These are phyloP conservation scores for Laupala kohalensis DNA, from an alignment of 1,140 invertebrate genomes.

Conservation along the genomic window DNA sequence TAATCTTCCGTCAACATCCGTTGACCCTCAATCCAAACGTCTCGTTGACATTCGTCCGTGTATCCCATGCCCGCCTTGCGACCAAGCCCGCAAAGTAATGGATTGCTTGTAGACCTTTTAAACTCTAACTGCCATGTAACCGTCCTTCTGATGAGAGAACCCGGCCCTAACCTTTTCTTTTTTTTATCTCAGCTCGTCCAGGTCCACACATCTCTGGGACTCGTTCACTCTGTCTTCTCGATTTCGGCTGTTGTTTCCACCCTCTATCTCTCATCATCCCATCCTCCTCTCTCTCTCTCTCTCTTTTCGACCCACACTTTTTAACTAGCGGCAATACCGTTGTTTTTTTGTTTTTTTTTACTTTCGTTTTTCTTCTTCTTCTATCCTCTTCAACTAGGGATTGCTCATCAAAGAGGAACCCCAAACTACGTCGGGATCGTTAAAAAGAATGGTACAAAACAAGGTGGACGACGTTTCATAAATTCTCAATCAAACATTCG, in stretches of 20 bases:
- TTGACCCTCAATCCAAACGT: too few species aligned
- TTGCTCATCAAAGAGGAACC: slow-evolving; percentile 1
- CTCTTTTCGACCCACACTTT: too few species aligned
- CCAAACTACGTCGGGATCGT: slow-evolving; percentile 2
- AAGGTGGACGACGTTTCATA: background rate
- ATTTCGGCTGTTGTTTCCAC: background rate
- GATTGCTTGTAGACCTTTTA: background rate
- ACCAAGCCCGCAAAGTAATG: background rate
- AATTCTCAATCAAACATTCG: slow-evolving; percentile 5
- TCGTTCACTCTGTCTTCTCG: background rate
- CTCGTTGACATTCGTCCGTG: too few species aligned
- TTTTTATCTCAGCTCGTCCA: background rate
- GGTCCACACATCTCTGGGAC: background rate
- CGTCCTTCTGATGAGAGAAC: background rate
- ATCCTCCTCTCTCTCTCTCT: too few species aligned
- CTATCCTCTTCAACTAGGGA: background rate
- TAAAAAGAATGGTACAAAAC: slow-evolving; percentile 3
- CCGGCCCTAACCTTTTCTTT: too few species aligned
- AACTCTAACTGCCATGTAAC: background rate
- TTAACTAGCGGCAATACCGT: too few species aligned
- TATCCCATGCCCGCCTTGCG: too few species aligned
- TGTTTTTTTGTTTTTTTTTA: background rate
- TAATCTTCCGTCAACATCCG: too few species aligned
- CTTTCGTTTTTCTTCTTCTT: background rate
- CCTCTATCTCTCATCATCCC: background rate